Conservation (phyloP, 2,888 invertebrate species). For the Andrena haemorrhoa region DNA sequence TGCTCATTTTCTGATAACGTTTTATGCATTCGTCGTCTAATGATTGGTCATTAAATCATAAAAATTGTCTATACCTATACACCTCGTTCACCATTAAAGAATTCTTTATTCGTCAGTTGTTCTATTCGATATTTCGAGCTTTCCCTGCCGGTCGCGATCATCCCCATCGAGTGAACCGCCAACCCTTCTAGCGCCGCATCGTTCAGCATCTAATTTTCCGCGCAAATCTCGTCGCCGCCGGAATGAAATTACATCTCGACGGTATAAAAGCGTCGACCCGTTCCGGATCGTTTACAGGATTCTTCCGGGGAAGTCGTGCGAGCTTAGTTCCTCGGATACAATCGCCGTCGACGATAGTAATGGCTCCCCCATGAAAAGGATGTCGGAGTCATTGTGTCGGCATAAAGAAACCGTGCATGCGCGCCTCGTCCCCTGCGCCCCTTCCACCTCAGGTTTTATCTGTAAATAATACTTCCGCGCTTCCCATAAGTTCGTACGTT, state of each 20-base stretch:
- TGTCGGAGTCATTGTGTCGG: conserved; percentile 60
- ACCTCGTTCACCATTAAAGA: too few relatives aligned
- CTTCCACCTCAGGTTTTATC: conserved; percentile 48
- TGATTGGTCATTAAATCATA: neutral
- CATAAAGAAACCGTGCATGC: conserved; percentile 64
- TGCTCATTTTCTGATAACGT: neutral
- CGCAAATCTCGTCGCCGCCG: conserved; percentile 20
- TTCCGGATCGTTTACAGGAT: conserved; percentile 64
- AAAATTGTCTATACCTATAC: too few relatives aligned
- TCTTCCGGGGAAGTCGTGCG: conserved; percentile 58
- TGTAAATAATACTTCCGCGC: conserved; percentile 68
- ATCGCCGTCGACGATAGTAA: conserved; percentile 59
- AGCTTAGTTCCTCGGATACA: conserved; percentile 46
- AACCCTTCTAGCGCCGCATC: neutral
- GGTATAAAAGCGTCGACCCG: conserved; percentile 51
- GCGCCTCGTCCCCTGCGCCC: conserved; percentile 28
- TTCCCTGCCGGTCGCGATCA: conserved; percentile 14
- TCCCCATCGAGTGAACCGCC: neutral
- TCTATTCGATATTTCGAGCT: neutral
- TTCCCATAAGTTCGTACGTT: conserved; percentile 63
- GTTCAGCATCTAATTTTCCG: conserved; percentile 34
- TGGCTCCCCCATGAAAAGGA: conserved; percentile 61
- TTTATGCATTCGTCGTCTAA: neutral
- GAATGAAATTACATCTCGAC: conserved; percentile 51
- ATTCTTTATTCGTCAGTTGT: too few relatives aligned